Evolutionary conservation across 2,888 invertebrate genomes (phyloP), one percentile per base, ranked within the genome.

Genomic region (Agrilus cyanescens): DNA sequence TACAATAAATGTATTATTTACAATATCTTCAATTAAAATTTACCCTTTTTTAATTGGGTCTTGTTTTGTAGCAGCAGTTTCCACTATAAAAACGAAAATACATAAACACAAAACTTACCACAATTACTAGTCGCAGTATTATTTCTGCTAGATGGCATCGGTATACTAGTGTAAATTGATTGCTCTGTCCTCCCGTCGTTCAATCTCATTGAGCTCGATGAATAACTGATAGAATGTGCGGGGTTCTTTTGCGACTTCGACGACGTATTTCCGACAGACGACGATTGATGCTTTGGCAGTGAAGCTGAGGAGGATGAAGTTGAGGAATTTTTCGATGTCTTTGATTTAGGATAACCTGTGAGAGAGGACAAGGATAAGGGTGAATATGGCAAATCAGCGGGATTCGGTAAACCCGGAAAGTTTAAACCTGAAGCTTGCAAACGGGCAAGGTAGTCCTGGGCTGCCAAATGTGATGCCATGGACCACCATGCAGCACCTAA

Each of bases 401-500:
- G 73, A 61, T 68, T 71, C 38, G 69, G 68, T 43, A 73, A 66
- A 37, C 71, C 80, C 0, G 85, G 75, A 66, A 86, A 82, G 57
- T 75, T 76, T 44, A 86, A 63, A 15, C 85, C 85, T 7, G 85
- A 82, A 3, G 85, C 85, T 65, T 88, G 88, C 50, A 89, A 68
- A 46, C 87, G 75, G 37, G 85, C 84, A 52, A 89, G 75, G 67
- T 89, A 89, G 66, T 89, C 88, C 65, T 89, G 89, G 1, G 88
- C 87, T 30, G 88, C 88, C 54, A 89, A 71, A 63, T 89, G 88
- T 20, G 83, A 83, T 33, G 88, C 87, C 85, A 89, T 87, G 15
- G 85, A 85, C 87, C 88, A 89, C 89, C 89, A 89, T 44, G 85
- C 83, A 55, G 83, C 83, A 66, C 84, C 86, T 85, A 65, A 25